Base-by-base conservation (phyloP, 2,113 vertebrate genomes). In the Dasyprocta punctata region DNA sequence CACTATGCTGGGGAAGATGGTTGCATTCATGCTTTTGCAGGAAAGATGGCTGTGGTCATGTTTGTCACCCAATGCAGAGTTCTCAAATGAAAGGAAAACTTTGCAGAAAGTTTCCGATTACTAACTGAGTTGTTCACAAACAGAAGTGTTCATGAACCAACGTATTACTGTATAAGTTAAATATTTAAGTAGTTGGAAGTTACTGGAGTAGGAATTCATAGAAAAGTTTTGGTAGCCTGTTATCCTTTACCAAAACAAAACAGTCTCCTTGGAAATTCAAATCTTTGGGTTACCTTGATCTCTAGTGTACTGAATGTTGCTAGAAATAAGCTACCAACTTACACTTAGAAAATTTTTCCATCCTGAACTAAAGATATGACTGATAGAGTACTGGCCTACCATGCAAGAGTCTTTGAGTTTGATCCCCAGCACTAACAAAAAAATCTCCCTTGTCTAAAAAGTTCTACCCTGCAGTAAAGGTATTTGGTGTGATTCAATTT, bases 401-500 rank as follows among this genome's bases (percentile, higher is more conserved):
- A 77, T 77, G 73, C 44, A 71, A 24, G 8, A 38, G 69, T 71
- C 7, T 71, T 41, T 41, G n/a, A 71, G n/a, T 24, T 41, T 71
- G 69, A 38, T 71, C 69, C 19, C 19, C 19, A 71, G 8, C 8
- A 10, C n/a, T 71, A 41, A 7, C 19, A 71, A 10, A 67, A 67
- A 65, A n/a, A 20, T 9, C 54, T 63, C 95, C 60, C 69, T 96
- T 95, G 41, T 83, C 71, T 14, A 67, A 26, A 95, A 83, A 30
- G 17, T 94, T 89, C 26, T 38, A 60, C 83, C 95, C 33, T 91
- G 28, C 84, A 49, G 41, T 94, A 91, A 92, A 92, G 2, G 3
- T 92, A 69, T 88, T 90, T 90, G 11, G 73, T 96, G 47, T 77
- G 71, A 82, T 24, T 65, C 41, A 88, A 94, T 96, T 94, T 96